Percentiles rank a stretch among this genome's conserved stretches.
phyloP scores from a whole-genome alignment of 2,113 vertebrate species.

The Paracanthobrama guichenoti region DNA sequence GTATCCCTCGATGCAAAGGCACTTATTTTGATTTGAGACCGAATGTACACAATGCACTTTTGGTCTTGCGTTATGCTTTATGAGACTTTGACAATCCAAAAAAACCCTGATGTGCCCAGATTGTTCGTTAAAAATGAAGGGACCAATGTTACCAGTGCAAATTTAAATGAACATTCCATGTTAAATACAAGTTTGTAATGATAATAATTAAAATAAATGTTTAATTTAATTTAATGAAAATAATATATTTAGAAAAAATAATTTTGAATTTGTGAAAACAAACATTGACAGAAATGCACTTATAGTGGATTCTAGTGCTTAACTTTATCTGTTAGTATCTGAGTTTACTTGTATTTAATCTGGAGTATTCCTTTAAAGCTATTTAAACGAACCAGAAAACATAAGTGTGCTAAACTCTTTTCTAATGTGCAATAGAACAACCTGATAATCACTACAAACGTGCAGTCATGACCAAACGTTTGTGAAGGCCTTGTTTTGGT shows the following conservation, averaged over 20 bases:
- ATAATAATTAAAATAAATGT: background rate
- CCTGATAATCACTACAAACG: background rate
- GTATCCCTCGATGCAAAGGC: slow-evolving; percentile 69
- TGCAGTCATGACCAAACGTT: slow-evolving; percentile 8
- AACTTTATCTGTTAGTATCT: background rate
- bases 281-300: slow-evolving; percentile 3
- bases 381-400: background rate
- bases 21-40: slow-evolving; percentile 66
- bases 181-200: slow-evolving; percentile 6
- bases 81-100: slow-evolving; percentile 43
- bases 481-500: background rate
- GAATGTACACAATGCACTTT: slow-evolving; percentile 71
- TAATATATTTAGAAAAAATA: background rate
- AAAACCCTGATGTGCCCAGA: slow-evolving; percentile 47
- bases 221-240: background rate
- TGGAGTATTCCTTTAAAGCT: slow-evolving; percentile 4
- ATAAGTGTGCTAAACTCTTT: slow-evolving; percentile 46
- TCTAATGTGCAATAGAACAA: slow-evolving; percentile 51
- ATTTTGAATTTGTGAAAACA: background rate
- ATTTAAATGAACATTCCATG: slow-evolving; percentile 30
- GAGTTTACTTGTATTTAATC: slow-evolving; percentile 8
- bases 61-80: slow-evolving; percentile 56
- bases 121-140: slow-evolving; percentile 64
- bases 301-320: background rate
- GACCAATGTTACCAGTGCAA: slow-evolving; percentile 69